These are phyloP conservation scores for Petrocephalus microphthalmus DNA, from an alignment of 2,113 vertebrate species.

Conservation along the genomic window DNA sequence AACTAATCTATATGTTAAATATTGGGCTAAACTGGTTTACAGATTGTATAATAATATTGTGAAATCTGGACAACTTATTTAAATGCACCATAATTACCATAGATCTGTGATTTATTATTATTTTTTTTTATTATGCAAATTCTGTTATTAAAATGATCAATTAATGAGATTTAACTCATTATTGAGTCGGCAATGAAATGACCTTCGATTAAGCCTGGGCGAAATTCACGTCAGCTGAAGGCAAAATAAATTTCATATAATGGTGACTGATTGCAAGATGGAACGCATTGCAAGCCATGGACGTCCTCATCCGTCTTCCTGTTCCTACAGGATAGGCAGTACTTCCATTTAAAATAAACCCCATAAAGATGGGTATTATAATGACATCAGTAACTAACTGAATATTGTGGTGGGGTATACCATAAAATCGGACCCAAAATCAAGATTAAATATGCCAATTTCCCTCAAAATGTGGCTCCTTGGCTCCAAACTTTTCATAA, in stretches of 20 bases:
- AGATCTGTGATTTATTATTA: neutral
- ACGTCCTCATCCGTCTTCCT: neutral
- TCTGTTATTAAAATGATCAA: neutral
- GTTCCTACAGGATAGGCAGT: neutral
- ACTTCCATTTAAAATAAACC: neutral
- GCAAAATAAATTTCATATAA: neutral
- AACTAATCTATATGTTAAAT: constrained; percentile 15
- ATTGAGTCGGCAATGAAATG: neutral
- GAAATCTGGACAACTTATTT: neutral
- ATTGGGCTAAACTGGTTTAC: neutral
- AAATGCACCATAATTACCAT: neutral
- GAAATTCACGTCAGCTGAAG: neutral
- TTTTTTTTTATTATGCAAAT: too few species aligned
- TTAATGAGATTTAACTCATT: neutral
- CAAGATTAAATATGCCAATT: neutral
- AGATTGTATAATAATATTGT: neutral
- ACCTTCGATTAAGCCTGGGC: neutral
- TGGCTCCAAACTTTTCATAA: neutral
- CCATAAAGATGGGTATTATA: neutral
- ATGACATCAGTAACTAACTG: neutral
- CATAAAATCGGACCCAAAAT: neutral
- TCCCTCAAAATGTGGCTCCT: neutral
- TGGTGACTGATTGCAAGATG: constrained; percentile 1
- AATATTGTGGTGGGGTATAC: neutral
- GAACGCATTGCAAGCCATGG: neutral